These are phyloP conservation scores for Anarsia innoxiella DNA, from an alignment of 2,888 invertebrate genomes.

Conservation along the genomic window DNA sequence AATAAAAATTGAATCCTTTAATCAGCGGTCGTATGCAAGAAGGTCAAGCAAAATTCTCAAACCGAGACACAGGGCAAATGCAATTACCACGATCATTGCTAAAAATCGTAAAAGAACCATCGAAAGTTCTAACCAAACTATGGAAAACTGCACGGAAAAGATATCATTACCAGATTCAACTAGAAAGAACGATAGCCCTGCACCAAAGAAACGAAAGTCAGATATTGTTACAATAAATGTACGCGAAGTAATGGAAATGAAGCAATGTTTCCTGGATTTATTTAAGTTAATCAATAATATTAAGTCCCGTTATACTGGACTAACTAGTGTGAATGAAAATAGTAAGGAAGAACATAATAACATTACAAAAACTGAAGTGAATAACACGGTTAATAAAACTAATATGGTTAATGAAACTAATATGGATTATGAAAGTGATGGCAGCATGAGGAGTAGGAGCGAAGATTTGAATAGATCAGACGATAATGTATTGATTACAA, in stretches of 20 bases:
- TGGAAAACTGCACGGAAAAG: too few relatives aligned
- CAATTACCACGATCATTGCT: slow-evolving; percentile 23
- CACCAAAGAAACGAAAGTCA: slow-evolving; percentile 13
- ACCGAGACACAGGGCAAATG: slow-evolving; percentile 40
- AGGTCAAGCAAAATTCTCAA: too few relatives aligned
- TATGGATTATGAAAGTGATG: neutral
- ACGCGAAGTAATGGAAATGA: slow-evolving; percentile 33
- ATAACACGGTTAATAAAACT: too few relatives aligned
- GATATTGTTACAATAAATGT: slow-evolving; percentile 26
- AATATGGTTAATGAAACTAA: neutral
- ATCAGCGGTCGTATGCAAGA: too few relatives aligned
- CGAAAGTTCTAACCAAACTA: too few relatives aligned
- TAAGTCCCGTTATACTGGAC: slow-evolving; percentile 20
- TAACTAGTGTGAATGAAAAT: too few relatives aligned
- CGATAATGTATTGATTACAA: slow-evolving; percentile 40
- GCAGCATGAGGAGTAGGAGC: slow-evolving; percentile 15
- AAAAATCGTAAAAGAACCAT: slow-evolving; percentile 30
- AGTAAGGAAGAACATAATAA: neutral
- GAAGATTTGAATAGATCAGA: slow-evolving; percentile 37
- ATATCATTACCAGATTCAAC: slow-evolving; percentile 41
- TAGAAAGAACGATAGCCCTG: slow-evolving; percentile 26
- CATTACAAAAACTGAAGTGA: neutral
- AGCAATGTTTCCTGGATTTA: slow-evolving; percentile 32
- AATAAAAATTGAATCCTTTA: too few relatives aligned
- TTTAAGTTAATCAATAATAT: slow-evolving; percentile 36